Base-by-base conservation (phyloP, 1,140 invertebrate species). In the Phymorhynchus buccinoides region DNA sequence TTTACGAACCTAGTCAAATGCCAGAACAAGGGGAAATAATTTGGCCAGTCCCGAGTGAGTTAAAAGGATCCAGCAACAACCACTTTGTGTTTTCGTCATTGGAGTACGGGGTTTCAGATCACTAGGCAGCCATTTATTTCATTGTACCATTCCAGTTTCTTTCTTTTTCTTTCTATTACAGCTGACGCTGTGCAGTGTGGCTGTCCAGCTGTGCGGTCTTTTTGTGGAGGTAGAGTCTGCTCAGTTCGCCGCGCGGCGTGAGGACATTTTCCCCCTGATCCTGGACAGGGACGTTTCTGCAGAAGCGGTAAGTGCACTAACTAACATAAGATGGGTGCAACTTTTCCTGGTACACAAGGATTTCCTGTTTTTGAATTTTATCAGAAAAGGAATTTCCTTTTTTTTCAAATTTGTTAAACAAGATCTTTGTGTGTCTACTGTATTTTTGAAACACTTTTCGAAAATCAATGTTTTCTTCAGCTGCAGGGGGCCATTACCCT, bases 181-280 rank as follows among this genome's bases (percentile, higher is more conserved):
- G 41, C 16, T 41, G 37, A 41, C 37, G 3, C 37, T 75, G 73
- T 75, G 73, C 32, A 75, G 73, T 22, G 73, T 73, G 85, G 96
- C 95, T 0, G 94, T 95, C 1, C 95, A 96, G 87, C 88, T 96
- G 0, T 93, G 94, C 87, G 95, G 95, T 0, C 90, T 96, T 48
- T 97, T 97, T 93, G 95, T 96, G 0, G 95, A 94, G 82, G 95
- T 95, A 0, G 96, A 97, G 90, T 93, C 95, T 68, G 93, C 94
- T 6, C 91, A 94, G 0, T 97, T 97, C 89, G 94, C 95, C 84
- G 94, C 91, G 3, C 62, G 30, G 35, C 94, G 95, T n/a, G 88
- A 97, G 6, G 88, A 89, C 0, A 86, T 96, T 6, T 91, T 96
- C 0, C 94, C 96, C 3, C 85, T 95, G n/a, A 22, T 82, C 7